Evolutionary conservation across 1,140 invertebrate genomes (phyloP).

Genomic region (Drosophila orena): DNA sequence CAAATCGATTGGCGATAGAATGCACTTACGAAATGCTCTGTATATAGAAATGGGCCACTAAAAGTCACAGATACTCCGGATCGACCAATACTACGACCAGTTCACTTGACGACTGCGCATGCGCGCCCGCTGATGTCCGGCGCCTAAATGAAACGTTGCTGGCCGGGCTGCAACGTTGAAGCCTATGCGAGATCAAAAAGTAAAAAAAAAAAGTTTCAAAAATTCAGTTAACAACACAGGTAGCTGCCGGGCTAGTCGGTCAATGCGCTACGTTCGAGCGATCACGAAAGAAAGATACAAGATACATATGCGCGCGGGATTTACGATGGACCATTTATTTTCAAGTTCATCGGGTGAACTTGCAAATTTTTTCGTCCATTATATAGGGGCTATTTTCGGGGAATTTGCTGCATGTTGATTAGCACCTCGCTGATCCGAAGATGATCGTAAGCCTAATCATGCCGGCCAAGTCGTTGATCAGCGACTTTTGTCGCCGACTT

Average conservation of each 20-base stretch:
- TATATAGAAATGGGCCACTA: constrained; percentile 10
- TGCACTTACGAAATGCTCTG: constrained; percentile 67
- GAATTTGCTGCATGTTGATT: constrained; percentile 53
- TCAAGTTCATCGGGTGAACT: constrained; percentile 77
- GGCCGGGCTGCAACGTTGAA: constrained; percentile 60
- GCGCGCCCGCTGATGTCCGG: constrained; percentile 71
- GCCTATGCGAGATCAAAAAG: constrained; percentile 42
- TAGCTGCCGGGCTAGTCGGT: constrained; percentile 59
- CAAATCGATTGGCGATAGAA: constrained; percentile 21
- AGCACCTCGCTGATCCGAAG: constrained; percentile 33
- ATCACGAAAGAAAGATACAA: constrained; percentile 46
- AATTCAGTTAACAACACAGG: constrained; percentile 46
- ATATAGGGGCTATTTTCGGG: constrained; percentile 58
- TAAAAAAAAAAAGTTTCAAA: constrained; percentile 5
- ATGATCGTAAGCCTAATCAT: constrained; percentile 32
- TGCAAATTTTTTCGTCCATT: constrained; percentile 67
- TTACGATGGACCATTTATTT: constrained; percentile 38
- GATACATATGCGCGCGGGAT: constrained; percentile 9
- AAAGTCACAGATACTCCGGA: constrained; percentile 19
- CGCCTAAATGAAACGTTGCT: constrained; percentile 63
- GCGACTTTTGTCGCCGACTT: constrained; percentile 44
- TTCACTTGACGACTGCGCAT: constrained; percentile 47
- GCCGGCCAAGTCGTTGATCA: constrained; percentile 36
- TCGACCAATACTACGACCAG: too few species aligned
- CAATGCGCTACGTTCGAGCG: constrained; percentile 57